Base-by-base conservation (phyloP, 2,113 vertebrate genomes). In the Megaceryle torquata region DNA sequence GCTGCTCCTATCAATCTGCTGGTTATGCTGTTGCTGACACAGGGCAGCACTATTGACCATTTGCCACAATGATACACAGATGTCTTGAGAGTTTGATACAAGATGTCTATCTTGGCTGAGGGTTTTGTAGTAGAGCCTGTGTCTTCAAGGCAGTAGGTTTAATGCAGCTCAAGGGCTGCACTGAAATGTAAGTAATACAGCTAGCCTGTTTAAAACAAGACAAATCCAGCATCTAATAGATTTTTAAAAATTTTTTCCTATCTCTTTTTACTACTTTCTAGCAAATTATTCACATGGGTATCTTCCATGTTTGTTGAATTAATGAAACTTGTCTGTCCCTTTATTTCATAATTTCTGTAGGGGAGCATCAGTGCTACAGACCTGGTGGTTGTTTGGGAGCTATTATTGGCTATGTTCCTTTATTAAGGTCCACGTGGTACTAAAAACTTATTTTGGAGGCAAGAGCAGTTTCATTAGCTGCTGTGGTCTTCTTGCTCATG, bases 1-100 rank as follows among this genome's bases (percentile, higher is more conserved):
- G 15, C 31, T 61, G 18, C 25, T 68, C 0, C 0, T 75, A 1
- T 44, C 0, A 2, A 19, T 65, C 10, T 75, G 13, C 33, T 83
- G 41, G 19, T 91, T 72, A 25, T 56, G 35, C 22, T 64, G 26
- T 57, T 86, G 37, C 74, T 60, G 33, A 7, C 51, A 6, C 10
- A 19, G 43, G 24, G 5, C 37, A 63, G 24, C 31, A 57, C 35
- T 60, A 21, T 64, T 76, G 63, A 12, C 11, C 31, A 5, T 84
- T 74, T 82, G 59, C 54, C 24, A 24, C 21, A 41, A 0, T 56
- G 41, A 13, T 54, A 15, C 5, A 5, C 0, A 1, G 10, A 17
- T 41, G n/a, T 13, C 48, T 24, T 24, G 48, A 21, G 22, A 21
- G 48, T 24, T 50, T 50, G 48, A 24, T 50, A 50, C 48, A 50